phyloP scores from a whole-genome alignment of 2,113 vertebrate species.

The Ceyx melanurus region DNA sequence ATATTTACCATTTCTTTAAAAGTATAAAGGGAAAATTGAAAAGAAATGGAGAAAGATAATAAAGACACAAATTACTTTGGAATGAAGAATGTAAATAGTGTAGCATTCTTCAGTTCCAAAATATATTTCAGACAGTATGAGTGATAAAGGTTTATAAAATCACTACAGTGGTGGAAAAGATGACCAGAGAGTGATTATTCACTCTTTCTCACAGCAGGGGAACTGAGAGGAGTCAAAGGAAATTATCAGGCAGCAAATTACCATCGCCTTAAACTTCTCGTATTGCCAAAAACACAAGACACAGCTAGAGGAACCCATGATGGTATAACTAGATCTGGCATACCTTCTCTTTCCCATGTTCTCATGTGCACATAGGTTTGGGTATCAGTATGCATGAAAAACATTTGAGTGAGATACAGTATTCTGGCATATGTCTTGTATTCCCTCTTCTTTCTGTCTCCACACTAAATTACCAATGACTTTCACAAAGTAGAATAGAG shows the following conservation, averaged over 20 bases:
- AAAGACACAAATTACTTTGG: neutral
- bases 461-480: neutral
- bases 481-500: neutral
- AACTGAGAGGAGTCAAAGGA: neutral
- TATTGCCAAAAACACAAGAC: neutral
- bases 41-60: neutral
- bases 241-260: neutral
- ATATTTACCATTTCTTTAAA: neutral
- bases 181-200: neutral
- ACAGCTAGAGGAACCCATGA: neutral
- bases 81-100: neutral
- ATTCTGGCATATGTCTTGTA: neutral
- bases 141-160: neutral
- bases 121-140: neutral
- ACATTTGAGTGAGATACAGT: neutral
- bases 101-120: neutral
- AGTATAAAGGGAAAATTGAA: neutral
- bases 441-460: neutral
- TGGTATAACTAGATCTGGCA: neutral
- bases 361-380: neutral
- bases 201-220: neutral
- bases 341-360: neutral
- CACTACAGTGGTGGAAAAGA: neutral
- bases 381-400: neutral
- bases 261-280: neutral